Base-by-base conservation (phyloP, 2,113 vertebrate species). In the Gracilinanus agilis region DNA sequence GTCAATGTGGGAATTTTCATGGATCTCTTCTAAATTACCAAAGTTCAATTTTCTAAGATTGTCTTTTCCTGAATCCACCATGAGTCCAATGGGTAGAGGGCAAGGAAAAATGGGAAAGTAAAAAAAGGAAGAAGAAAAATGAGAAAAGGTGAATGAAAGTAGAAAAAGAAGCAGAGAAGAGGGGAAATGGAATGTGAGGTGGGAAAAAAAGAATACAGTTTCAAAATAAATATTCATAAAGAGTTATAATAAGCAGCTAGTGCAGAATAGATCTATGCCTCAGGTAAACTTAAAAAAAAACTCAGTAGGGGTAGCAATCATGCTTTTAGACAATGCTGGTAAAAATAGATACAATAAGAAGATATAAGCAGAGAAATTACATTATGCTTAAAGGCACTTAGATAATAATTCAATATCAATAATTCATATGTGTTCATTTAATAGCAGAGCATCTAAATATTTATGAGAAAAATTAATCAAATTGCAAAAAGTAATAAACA, bases 11-110 rank as follows among this genome's bases (percentile, higher is more conserved):
- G 24, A 93, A 55, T 9, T 91, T 67, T 8, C 13, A 10, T 34
- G 34, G 27, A n/a, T 94, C 25, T 88, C 91, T 23, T 92, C 19
- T 96, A 96, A 61, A 56, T 93, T 55, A 83, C 11, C 1, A 53
- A 90, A 93, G 49, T 56, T 11, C 53, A 90, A 2, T 55, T 24
- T 94, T 58, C 44, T 92, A 55, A 27, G 95, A 0, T 53, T 58
- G 19, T 93, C 24, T 9, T 44, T 58, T 90, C 95, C 93, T 89
- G 54, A 95, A 90, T 91, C 27, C 19, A 56, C n/a, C 34, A 53
- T 83, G 7, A 34, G 19, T 9, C 7, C 21, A 83, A 40, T 16
- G 67, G 3, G 1, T 91, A 92, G 23, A 96, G 54, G 53, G 95
- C 21, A 92, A n/a, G 90, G 53, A 13, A 16, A 53, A 93, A 91